A percentile compares a stretch with the other conserved stretches of the same genome.
phyloP scores from a whole-genome alignment of 2,113 vertebrate species.

The Cyanistes caeruleus region DNA sequence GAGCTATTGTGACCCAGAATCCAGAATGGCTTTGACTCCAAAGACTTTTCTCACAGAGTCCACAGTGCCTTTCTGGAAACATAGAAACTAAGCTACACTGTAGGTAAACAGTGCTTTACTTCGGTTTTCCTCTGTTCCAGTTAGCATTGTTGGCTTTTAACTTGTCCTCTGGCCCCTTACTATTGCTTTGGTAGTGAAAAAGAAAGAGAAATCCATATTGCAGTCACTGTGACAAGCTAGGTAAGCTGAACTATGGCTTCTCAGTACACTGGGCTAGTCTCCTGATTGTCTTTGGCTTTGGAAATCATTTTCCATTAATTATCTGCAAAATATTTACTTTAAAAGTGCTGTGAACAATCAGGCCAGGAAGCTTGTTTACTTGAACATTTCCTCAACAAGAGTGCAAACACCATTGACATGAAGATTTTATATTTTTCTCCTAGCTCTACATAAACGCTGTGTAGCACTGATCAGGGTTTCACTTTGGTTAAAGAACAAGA shows the following conservation, averaged over 20 bases:
- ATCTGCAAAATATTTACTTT: constrained; percentile 68
- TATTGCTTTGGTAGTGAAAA: neutral
- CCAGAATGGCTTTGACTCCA: neutral
- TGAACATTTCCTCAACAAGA: constrained; percentile 68
- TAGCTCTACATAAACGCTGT: neutral
- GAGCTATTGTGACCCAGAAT: neutral
- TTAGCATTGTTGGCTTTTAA: neutral
- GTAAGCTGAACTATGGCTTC: neutral
- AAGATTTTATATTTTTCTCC: constrained; percentile 45
- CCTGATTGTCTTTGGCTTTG: constrained; percentile 44
- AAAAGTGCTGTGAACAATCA: constrained; percentile 63
- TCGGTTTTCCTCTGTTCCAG: neutral
- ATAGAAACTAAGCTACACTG: fast-evolving
- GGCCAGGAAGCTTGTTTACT: constrained; percentile 65
- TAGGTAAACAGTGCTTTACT: neutral
- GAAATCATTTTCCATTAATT: constrained; percentile 61
- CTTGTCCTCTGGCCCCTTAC: neutral
- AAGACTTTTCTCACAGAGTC: neutral
- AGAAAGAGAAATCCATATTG: neutral
- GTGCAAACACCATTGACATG: constrained; percentile 39
- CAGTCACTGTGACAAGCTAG: neutral
- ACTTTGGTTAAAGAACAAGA: constrained; percentile 31
- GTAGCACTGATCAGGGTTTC: neutral
- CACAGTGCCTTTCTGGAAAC: neutral
- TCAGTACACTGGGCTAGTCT: neutral